Evolutionary conservation across 1,140 invertebrate genomes (phyloP), one percentile per base, ranked within the genome.

Genomic region (Drosophila mayri): DNA sequence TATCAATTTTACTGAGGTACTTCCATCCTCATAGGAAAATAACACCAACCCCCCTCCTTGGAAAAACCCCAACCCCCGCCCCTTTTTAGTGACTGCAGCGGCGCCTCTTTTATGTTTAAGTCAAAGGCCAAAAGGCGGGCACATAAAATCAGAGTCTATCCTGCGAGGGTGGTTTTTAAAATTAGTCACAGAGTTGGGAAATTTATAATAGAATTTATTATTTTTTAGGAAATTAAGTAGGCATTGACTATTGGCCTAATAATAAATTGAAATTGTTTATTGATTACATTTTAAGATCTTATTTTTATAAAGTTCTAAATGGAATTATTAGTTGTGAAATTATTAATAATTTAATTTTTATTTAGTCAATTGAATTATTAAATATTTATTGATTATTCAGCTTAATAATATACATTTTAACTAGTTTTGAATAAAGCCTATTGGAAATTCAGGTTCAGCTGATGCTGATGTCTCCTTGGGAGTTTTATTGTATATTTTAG

Each of bases 121-220:
- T 87, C 83, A 87, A 87, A 87, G 79, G 83, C 76, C 83, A 87
- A 87, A 87, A 83, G 79, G 83, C 83, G 67, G 65, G 71, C 67
- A 74, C 84, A 87, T 88, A 83, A 87, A 85, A 86, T 59, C 75
- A 18, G 35, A 54, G 41, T 49, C 14, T 14, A 14, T 2, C 11
- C 62, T 12, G 41, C 83, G 83, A 86, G 83, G 79, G 83, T 44
- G 55, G 47, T 20, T 54, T 60, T 11, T 4, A 22, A 43, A 67
- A 18, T 50, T 35, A 14, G 41, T 4, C n/a, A 20, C 2, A 3
- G 8, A 30, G 4, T 35, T 4, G 25, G 10, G 1, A 0, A 4
- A 8, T 11, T 7, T 55, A 11, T 22, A 22, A 4, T 4, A 0
- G 16, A 30, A 12, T 14, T 4, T 41, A n/a, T 4, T 10, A 30